Evolutionary conservation across 2,888 invertebrate species (phyloP), one percentile per base, ranked within the genome.

Genomic region (Diploptera punctata): DNA sequence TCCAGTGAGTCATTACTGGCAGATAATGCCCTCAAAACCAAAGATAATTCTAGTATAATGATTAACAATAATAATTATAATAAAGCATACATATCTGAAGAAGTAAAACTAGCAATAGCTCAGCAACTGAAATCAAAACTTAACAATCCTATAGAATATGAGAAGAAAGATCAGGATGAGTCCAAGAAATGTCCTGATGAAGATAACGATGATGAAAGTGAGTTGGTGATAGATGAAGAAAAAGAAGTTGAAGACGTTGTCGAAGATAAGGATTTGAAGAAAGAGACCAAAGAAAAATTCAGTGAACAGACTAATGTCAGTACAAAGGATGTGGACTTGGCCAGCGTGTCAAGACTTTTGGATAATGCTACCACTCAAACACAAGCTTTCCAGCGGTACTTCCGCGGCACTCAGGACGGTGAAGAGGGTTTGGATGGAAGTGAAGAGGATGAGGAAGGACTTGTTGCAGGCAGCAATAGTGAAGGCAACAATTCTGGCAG

Each of bases 401-500:
- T 91, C 78, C 86, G 86, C 38, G 83, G 82, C 67, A 70, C 70
- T 29, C 76, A 77, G 43, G 77, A 78, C 10, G 77, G 76, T 47
- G 79, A 79, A 44, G 78, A 78, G 31, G 74, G 76, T 71, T 18
- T 74, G 70, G 43, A 75, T 72, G 83, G 54, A 83, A 68, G 69
- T 10, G 76, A 76, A 24, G 73, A 79, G 79, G 92, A 92, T 77
- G 89, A 89, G 79, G 95, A 94, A 80, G 94, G 93, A 18, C 86
- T 93, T 0, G 89, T 94, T 0, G 94, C 93, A 2, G 88, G 88
- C 18, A 89, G 88, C 77, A 92, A 93, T 79, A 90, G 91, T 77
- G 94, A 94, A 81, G 93, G 91, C 78, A 93, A 93, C 79, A 90
- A 91, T 78, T 93, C 93, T 16, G 94, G 93, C 75, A 92, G 93